A percentile compares a stretch with the other conserved stretches of the same genome.
phyloP scores from a whole-genome alignment of 30 jellyfish, hydroid and myxozoan species.

The Hydractinia echinata region DNA sequence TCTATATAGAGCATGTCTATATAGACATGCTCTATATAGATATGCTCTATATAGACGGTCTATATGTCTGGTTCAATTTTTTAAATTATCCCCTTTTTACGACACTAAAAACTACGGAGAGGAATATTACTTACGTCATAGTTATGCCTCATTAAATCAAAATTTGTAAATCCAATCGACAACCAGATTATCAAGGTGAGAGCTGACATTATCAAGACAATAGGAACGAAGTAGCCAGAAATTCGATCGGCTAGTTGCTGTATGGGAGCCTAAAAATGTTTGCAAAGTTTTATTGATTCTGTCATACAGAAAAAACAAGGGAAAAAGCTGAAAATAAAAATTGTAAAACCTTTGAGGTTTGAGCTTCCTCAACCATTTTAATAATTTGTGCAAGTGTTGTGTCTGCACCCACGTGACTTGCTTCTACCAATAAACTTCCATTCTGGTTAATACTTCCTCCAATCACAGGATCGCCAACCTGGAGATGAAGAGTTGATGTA shows the following conservation, averaged over 20 bases:
- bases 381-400: constrained; percentile 38
- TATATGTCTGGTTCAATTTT: no score
- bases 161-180: constrained; percentile 63
- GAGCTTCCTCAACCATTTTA: constrained; percentile 45
- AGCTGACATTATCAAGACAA: constrained; percentile 68
- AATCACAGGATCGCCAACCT: constrained; percentile 41
- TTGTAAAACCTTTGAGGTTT: constrained; percentile 29
- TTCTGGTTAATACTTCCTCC: constrained; percentile 47
- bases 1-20: no score
- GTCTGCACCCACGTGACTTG: constrained; percentile 45
- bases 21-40: no score
- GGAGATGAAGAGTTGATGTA: background rate
- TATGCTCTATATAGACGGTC: no score
- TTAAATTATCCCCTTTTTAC: no score
- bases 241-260: constrained; percentile 84
- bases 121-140: constrained; percentile 56
- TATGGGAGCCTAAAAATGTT: constrained; percentile 61
- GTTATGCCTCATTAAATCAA: constrained; percentile 57
- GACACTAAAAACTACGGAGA: background rate
- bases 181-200: constrained; percentile 81
- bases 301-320: background rate
- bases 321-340: background rate
- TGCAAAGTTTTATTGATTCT: background rate
- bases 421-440: constrained; percentile 26
- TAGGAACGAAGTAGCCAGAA: constrained; percentile 72